Evolutionary conservation across 2,113 vertebrate genomes (phyloP), one percentile per base, ranked within the genome.

Genomic region (Apistogramma diplotaenia): DNA sequence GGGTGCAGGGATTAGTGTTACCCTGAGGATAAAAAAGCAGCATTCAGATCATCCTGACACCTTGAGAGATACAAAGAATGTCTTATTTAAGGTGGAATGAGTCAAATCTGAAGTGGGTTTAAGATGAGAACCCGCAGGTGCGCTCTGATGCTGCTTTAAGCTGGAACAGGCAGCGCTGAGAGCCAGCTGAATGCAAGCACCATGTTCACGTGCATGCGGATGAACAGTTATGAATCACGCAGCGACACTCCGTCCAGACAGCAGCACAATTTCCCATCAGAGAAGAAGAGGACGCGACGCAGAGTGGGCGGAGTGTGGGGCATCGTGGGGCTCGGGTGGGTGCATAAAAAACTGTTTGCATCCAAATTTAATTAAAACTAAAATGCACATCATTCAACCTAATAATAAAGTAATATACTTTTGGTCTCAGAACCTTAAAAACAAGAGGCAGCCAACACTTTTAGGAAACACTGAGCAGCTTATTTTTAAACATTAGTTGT

Each of bases 151-250:
- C 25, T 6, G 25, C 23, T n/a, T 10, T 11, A 9, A 29, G 77
- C 21, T 1, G 6, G 35, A 72, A 11, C 23, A 25, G 73, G 51
- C 55, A 23, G 11, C 4, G 40, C 1, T 18, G 35, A 43, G 62
- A 70, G 27, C 55, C 57, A 12, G 19, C 67, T 78, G 85, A 77
- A 88, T 81, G 77, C 58, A 73, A 86, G 85, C 85, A 77, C 8
- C 56, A 75, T 7, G 73, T 62, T 81, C 70, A 61, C 74, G 78
- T 77, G 85, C 84, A 83, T 21, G 54, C 70, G 15, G 16, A 33
- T 1, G 58, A 56, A 79, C 1, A 23, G 75, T 85, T 43, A 92
- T 90, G 81, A 90, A 89, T 92, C 85, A 90, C 4, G 40, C 62
- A 4, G 12, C 40, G 92, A 85, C 78, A 82, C 21, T 70, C 33